Percentiles rank a stretch among this genome's conserved stretches.
These are phyloP conservation scores for Bufo gargarizans DNA, from an alignment of 2,113 vertebrate species.

Conservation along the genomic window DNA sequence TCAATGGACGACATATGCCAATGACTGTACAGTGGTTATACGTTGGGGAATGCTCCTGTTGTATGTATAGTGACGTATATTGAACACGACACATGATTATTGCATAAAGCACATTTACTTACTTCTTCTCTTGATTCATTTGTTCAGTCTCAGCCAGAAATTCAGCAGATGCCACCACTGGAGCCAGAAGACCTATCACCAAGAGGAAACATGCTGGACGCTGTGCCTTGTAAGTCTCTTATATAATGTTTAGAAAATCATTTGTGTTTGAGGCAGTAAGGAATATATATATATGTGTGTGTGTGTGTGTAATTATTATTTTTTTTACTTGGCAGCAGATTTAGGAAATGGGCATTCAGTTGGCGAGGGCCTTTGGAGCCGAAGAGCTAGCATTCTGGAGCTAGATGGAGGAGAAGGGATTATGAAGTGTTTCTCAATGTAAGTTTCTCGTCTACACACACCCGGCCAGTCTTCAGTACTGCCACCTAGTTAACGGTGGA, in stretches of 20 bases:
- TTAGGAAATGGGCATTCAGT: conserved; percentile 59
- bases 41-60: no score
- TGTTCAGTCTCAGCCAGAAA: conserved; percentile 87
- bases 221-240: conserved; percentile 78
- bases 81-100: no score
- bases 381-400: conserved; percentile 63
- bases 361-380: conserved; percentile 40
- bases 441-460: conserved; percentile 60
- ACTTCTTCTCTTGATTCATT: background rate
- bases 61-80: no score
- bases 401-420: conserved; percentile 79
- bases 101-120: no score
- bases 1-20: no score
- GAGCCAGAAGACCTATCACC: conserved; percentile 74
- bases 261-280: background rate
- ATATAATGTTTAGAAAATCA: background rate
- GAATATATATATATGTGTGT: no score
- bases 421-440: conserved; percentile 87
- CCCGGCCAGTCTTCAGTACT: background rate
- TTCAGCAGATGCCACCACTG: conserved; percentile 83
- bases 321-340: conserved; percentile 61
- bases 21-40: no score
- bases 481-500: no score
- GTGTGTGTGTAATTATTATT: background rate
- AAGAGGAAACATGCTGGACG: conserved; percentile 72